phyloP scores from a whole-genome alignment of 2,888 invertebrate genomes.

The Plemyria rubiginata region DNA sequence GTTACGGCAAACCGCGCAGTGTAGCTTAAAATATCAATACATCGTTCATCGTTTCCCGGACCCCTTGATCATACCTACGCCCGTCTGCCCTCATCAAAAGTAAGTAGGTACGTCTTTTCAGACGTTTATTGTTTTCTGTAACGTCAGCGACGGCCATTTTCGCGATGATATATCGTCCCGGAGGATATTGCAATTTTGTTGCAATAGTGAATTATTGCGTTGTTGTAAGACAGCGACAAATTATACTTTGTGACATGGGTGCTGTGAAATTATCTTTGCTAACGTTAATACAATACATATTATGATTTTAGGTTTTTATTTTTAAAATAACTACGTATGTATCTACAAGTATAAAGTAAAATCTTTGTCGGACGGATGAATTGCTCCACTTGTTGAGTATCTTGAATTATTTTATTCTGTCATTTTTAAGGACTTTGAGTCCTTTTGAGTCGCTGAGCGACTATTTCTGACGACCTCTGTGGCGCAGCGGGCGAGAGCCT shows the following conservation, averaged over 20 bases:
- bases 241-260: conserved; percentile 38
- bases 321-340: no score
- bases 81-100: conserved; percentile 6
- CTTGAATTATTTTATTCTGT: no score
- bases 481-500: no score
- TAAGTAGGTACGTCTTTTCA: conserved; percentile 10
- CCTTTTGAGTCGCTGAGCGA: no score
- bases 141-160: conserved; percentile 43
- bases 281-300: not conserved
- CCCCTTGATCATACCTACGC: conserved; percentile 2
- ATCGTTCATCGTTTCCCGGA: not conserved
- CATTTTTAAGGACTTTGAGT: no score
- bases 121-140: conserved; percentile 54
- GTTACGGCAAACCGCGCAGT: not conserved
- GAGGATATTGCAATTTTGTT: conserved; percentile 56
- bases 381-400: no score
- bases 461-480: no score
- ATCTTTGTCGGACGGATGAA: no score
- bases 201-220: conserved; percentile 52
- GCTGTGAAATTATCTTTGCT: conserved; percentile 22
- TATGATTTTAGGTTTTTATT: no score
- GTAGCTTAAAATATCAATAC: not conserved
- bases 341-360: no score
- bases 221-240: conserved; percentile 44
- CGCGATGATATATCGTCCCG: conserved; percentile 50